phyloP scores from a whole-genome alignment of 2,797 vertebrate genomes.

The Anguilla megastoma region DNA sequence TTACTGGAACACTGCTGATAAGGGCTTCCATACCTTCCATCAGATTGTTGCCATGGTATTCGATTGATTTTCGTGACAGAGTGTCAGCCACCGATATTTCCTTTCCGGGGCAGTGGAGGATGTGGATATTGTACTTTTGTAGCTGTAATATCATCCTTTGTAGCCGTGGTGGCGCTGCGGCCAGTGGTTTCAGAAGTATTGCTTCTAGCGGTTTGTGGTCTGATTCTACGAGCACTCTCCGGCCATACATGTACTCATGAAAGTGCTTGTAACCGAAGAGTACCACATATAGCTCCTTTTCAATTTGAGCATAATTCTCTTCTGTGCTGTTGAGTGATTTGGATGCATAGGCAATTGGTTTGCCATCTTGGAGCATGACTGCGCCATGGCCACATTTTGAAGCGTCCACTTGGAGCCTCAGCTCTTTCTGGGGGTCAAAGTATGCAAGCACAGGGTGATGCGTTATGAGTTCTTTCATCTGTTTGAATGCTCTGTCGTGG shows the following conservation, averaged over 20 bases:
- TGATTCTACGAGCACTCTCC: too few relatives aligned
- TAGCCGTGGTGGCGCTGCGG: not conserved
- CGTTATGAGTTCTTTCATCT: slow-evolving; percentile 28
- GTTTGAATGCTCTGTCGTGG: slow-evolving; percentile 6
- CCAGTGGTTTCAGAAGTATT: slow-evolving; percentile 10
- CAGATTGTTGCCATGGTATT: too few relatives aligned
- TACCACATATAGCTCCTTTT: slow-evolving; percentile 24
- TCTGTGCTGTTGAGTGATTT: not conserved
- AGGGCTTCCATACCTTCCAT: too few relatives aligned
- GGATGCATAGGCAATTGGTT: slow-evolving; percentile 20
- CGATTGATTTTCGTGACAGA: not conserved
- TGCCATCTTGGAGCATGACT: slow-evolving; percentile 11
- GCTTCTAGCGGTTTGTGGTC: slow-evolving; percentile 13
- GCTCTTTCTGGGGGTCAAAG: slow-evolving; percentile 16
- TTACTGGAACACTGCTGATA: too few relatives aligned
- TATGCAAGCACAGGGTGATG: not conserved
- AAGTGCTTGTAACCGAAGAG: slow-evolving; percentile 19
- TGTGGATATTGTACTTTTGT: slow-evolving; percentile 14
- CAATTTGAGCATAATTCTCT: slow-evolving; percentile 22
- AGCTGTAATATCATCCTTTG: slow-evolving; percentile 17
- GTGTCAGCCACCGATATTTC: not conserved
- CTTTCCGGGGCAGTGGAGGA: not conserved
- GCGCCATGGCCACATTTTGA: slow-evolving; percentile 26
- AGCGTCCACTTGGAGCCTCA: slow-evolving; percentile 26
- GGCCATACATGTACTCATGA: slow-evolving; percentile 8